Evolutionary conservation across 23 tunicate species (phyloP), one percentile per base, ranked within the genome.

Genomic region (Clavelina lepadiformis): DNA sequence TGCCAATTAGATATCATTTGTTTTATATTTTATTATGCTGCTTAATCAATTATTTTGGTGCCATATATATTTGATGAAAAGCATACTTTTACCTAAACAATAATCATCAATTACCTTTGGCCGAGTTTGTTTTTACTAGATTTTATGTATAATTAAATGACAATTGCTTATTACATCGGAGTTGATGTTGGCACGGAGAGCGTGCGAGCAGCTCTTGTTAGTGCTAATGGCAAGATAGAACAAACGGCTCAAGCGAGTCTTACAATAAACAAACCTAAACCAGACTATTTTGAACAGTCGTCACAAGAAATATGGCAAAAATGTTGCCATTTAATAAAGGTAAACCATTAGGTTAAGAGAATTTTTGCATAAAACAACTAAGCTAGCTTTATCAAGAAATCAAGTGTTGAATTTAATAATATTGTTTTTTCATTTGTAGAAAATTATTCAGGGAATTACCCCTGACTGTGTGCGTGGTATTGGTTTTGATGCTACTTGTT

Each of bases 401-500:
- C n/a, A n/a, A n/a, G n/a, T n/a, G n/a, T n/a, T n/a, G n/a, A n/a
- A n/a, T n/a, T n/a, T n/a, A n/a, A n/a, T n/a, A n/a, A n/a, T n/a
- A n/a, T n/a, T n/a, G n/a, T n/a, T n/a, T n/a, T n/a, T n/a, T n/a
- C n/a, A n/a, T n/a, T n/a, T n/a, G n/a, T n/a, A n/a, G n/a, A n/a
- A n/a, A n/a, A n/a, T n/a, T n/a, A n/a, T n/a, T n/a, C n/a, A n/a
- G n/a, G n/a, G n/a, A n/a, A n/a, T n/a, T n/a, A n/a, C n/a, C n/a
- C n/a, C n/a, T n/a, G n/a, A n/a, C n/a, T n/a, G n/a, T n/a, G n/a
- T 93, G 2, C 60, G 63, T 20, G 98, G 98, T 35, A 78, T 93
- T 61, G 98, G 98, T 4, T 93, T 93, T 62, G 89, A 75, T 79
- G 94, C 94, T 15, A 93, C 98, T 20, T 93, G 98, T 49, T 83